These are phyloP conservation scores for Cataglyphis livida DNA, from an alignment of 2,888 invertebrate species.

Conservation along the genomic window DNA sequence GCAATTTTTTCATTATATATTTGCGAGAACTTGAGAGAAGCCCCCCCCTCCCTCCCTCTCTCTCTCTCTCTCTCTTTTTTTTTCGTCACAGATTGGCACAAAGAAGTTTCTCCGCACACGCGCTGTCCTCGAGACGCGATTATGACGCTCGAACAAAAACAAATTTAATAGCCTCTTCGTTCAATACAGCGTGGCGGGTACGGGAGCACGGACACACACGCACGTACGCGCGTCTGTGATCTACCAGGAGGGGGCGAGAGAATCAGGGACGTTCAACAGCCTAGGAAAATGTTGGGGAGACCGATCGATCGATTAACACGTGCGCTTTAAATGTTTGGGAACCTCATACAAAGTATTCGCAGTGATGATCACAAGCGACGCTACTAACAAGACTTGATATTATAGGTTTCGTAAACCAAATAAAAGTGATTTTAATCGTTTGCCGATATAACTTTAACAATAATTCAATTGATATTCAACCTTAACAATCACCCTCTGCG, in stretches of 20 bases:
- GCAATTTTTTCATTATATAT: constrained; percentile 52
- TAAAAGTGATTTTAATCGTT: constrained; percentile 16
- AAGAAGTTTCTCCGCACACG: constrained; percentile 49
- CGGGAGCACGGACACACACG: constrained; percentile 17
- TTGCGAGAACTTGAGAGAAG: constrained; percentile 47
- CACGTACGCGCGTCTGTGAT: constrained; percentile 18
- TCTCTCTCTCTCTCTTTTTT: neutral
- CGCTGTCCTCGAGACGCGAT: constrained; percentile 71
- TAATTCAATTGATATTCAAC: neutral
- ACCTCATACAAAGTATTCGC: constrained; percentile 40
- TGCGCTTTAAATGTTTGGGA: constrained; percentile 47
- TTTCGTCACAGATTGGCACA: constrained; percentile 39
- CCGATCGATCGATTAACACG: constrained; percentile 50
- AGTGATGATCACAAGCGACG: constrained; percentile 28
- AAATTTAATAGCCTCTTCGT: constrained; percentile 74
- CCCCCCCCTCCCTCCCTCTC: neutral
- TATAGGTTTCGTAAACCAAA: neutral
- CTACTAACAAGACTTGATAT: constrained; percentile 26
- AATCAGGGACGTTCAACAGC: constrained; percentile 42
- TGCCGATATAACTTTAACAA: neutral
- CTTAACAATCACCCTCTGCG: neutral
- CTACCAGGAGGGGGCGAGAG: constrained; percentile 37
- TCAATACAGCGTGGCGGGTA: constrained; percentile 62
- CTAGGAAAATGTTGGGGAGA: constrained; percentile 36
- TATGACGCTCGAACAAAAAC: constrained; percentile 75